Percentiles rank a stretch among this genome's conserved stretches.
These are phyloP conservation scores for Hylaeus volcanicus DNA, from an alignment of 1,140 invertebrate species.

Conservation along the genomic window DNA sequence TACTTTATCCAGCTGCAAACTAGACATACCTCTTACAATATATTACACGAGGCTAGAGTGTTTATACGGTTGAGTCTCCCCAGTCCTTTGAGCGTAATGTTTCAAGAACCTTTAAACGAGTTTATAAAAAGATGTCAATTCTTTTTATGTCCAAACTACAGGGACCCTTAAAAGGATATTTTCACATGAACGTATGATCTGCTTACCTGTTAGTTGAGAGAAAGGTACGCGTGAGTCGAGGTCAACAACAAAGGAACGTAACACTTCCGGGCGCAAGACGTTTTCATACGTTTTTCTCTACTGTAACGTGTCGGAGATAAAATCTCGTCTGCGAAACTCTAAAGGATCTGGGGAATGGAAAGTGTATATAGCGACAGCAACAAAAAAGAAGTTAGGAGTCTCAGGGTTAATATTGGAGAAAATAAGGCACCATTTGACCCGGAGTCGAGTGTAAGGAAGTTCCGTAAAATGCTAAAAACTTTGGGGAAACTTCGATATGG, in stretches of 20 bases:
- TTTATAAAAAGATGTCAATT: no score
- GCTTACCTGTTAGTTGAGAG: not conserved
- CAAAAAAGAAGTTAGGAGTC: not conserved
- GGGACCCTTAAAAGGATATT: not conserved
- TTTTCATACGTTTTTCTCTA: not conserved
- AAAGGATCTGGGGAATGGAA: not conserved
- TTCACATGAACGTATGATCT: not conserved
- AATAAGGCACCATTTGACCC: not conserved
- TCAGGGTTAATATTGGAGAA: not conserved
- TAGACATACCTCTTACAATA: no score
- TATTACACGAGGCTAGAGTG: no score
- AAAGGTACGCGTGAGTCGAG: not conserved
- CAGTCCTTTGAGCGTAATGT: no score
- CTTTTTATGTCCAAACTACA: no score
- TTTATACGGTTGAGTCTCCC: no score
- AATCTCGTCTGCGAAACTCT: not conserved
- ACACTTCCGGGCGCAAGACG: not conserved
- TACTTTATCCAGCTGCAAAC: no score
- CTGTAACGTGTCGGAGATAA: not conserved
- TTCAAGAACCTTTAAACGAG: no score
- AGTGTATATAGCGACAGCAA: not conserved
- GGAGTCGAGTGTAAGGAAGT: not conserved
- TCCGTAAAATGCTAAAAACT: not conserved
- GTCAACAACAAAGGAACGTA: not conserved
- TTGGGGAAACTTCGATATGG: not conserved